Evolutionary conservation across 2,113 vertebrate genomes (phyloP).

Genomic region (Charina bottae): DNA sequence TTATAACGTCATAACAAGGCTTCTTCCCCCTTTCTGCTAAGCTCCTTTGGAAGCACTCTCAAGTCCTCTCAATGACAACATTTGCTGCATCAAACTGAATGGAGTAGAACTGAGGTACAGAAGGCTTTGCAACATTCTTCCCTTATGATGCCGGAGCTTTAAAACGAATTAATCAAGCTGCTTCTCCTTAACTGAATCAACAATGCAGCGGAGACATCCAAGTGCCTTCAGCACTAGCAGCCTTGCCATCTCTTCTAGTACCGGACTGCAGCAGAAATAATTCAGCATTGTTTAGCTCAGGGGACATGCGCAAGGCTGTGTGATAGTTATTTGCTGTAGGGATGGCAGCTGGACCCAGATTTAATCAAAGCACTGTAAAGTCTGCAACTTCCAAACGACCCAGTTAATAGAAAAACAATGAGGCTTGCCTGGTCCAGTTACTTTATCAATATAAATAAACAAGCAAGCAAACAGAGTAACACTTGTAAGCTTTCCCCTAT

Average conservation of each 20-base stretch:
- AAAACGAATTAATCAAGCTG: constrained; percentile 63
- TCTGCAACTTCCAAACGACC: background rate
- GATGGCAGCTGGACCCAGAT: background rate
- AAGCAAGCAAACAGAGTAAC: background rate
- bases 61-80: constrained; percentile 30
- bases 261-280: constrained; percentile 27
- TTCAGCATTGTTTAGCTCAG: background rate
- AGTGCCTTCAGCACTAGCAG: constrained; percentile 35
- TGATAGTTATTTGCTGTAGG: background rate
- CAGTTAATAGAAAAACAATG: constrained; percentile 1
- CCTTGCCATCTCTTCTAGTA: constrained; percentile 40
- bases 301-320: background rate
- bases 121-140: constrained; percentile 45
- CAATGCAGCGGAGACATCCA: constrained; percentile 26
- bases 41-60: constrained; percentile 1
- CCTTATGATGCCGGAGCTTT: constrained; percentile 44
- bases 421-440: background rate
- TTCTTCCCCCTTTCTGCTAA: background rate
- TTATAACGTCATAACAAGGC: constrained; percentile 13
- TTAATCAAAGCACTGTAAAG: background rate
- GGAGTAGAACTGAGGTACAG: constrained; percentile 33
- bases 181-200: constrained; percentile 56
- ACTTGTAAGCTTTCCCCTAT: background rate
- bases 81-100: constrained; percentile 51
- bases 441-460: background rate